phyloP scores from a whole-genome alignment of 2,888 invertebrate genomes.

The Malacosoma neustria region DNA sequence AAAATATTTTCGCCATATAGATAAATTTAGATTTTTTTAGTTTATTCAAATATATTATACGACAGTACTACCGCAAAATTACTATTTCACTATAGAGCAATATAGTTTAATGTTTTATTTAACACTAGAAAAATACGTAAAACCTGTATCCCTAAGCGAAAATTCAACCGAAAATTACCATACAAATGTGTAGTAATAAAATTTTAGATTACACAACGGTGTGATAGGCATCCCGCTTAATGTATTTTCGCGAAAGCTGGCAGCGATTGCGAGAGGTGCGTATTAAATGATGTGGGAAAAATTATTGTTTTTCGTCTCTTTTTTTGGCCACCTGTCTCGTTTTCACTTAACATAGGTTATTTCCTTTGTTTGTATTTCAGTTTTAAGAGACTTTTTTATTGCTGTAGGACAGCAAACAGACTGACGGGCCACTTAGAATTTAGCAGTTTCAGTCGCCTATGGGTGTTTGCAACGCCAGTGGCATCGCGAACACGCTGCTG shows the following conservation, averaged over 20 bases:
- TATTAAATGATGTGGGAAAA: conserved; percentile 55
- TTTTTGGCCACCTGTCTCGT: conserved; percentile 13
- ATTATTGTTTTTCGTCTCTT: conserved; percentile 23
- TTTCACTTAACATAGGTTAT: conserved; percentile 14
- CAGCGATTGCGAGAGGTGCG: conserved; percentile 20
- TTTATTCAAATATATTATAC: no score
- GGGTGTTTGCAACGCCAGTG: no score
- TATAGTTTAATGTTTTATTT: background rate
- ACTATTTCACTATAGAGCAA: background rate
- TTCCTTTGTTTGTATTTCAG: no score
- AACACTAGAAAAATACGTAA: background rate
- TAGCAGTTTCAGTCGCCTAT: no score
- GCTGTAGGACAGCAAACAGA: no score
- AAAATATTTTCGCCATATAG: no score
- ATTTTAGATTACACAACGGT: conserved; percentile 20
- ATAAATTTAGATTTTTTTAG: no score
- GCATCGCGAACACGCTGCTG: no score
- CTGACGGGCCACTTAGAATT: no score
- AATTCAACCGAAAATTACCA: background rate
- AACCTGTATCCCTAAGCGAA: background rate
- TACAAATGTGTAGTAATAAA: background rate
- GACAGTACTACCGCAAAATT: no score
- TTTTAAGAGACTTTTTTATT: no score
- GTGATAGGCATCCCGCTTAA: conserved; percentile 31
- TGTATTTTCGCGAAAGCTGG: conserved; percentile 37